A percentile compares a stretch with the other conserved stretches of the same genome.
These are phyloP conservation scores for Semaprochilodus insignis DNA, from an alignment of 2,797 vertebrate species.

Conservation along the genomic window DNA sequence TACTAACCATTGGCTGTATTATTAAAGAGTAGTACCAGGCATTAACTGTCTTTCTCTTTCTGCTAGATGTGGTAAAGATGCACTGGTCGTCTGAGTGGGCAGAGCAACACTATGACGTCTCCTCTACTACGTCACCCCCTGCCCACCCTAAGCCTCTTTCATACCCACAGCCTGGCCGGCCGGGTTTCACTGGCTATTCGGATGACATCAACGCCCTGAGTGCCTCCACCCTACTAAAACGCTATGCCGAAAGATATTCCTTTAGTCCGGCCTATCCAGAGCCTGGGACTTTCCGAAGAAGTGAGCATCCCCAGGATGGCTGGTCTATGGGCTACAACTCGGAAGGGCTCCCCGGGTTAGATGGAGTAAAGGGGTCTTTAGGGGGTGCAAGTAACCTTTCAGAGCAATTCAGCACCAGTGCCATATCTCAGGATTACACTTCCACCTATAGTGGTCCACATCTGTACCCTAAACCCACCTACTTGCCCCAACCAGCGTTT, in stretches of 20 bases:
- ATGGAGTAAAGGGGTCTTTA: conserved; percentile 80
- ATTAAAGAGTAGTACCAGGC: neutral
- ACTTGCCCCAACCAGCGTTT: conserved; percentile 84
- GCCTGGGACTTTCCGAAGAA: conserved; percentile 85
- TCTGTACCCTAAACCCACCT: conserved; percentile 72
- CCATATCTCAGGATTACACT: conserved; percentile 86
- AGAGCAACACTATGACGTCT: conserved; percentile 96
- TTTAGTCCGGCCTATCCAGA: conserved; percentile 82
- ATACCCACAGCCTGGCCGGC: conserved; percentile 78
- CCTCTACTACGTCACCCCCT: conserved; percentile 91
- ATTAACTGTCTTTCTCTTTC: neutral
- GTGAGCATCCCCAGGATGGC: conserved; percentile 81
- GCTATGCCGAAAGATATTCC: conserved; percentile 96
- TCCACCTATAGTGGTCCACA: conserved; percentile 81
- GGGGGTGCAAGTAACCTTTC: conserved; percentile 76
- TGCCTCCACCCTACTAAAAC: conserved; percentile 93
- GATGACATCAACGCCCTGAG: conserved; percentile 96
- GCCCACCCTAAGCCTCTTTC: conserved; percentile 88
- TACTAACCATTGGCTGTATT: neutral
- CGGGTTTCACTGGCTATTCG: conserved; percentile 86
- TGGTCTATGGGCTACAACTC: conserved; percentile 85
- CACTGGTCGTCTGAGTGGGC: conserved; percentile 99
- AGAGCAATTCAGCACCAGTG: conserved; percentile 69
- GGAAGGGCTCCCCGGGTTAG: conserved; percentile 83
- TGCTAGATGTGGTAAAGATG: conserved; percentile 93